Base-by-base conservation (phyloP, 2,797 vertebrate genomes). In the Nannoperca obscura region DNA sequence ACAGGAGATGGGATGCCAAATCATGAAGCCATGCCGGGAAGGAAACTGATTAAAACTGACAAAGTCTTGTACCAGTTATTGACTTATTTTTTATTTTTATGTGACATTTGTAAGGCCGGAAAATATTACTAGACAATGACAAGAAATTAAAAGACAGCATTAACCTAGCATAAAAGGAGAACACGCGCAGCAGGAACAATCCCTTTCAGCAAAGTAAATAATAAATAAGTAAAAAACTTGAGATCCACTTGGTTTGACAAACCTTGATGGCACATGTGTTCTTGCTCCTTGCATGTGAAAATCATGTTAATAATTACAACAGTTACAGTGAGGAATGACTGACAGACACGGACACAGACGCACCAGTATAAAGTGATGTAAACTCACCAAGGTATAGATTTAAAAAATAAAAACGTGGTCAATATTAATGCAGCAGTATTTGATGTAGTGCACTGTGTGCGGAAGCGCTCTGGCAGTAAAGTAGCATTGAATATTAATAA, bases 401-500 rank as follows among this genome's bases (percentile, higher is more conserved):
- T 80, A 71, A 82, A 89, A 90, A 83, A 81, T 71, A 80, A 78
- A 89, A 91, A 89, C 40, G 50, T 76, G 74, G 75, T 93, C 76
- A 88, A 90, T 89, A 69, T 91, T 91, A 86, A 93, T 89, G 87
- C 70, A 58, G 58, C 66, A 44, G 74, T 85, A 79, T 91, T 82
- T 90, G 90, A 88, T 89, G 90, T 87, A 78, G 71, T 72, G 69
- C 78, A 49, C 67, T 66, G 80, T 85, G 84, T 75, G 88, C 58
- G 50, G 82, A 86, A 81, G 83, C 79, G 90, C 85, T 79, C 83
- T 83, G 84, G 87, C 86, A 81, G 83, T 80, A 89, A 93, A 88
- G 90, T 30, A 78, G 62, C 85, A 79, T 83, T 89, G 87, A 92
- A 93, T 92, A 93, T 93, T 93, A 91, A 93, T 90, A 75, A 81